phyloP scores from a whole-genome alignment of 1,140 invertebrate species.

The Muscidifurax raptorellus region DNA sequence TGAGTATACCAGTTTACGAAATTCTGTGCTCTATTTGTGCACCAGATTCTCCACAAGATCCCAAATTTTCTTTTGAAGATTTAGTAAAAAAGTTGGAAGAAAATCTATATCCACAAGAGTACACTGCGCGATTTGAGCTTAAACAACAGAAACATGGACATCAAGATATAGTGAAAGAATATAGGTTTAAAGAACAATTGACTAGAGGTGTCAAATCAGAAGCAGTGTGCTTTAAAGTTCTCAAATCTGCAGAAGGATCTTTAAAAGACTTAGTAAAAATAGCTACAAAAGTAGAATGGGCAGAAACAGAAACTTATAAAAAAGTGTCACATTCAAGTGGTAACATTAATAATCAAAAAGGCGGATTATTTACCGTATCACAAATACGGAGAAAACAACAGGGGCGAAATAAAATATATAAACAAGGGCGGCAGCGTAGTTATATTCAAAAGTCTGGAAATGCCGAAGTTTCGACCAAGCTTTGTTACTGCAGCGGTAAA shows the following conservation, averaged over 20 bases:
- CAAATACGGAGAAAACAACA: neutral
- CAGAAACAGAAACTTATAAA: neutral
- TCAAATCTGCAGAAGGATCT: neutral
- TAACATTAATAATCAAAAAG: neutral
- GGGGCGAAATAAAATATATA: neutral
- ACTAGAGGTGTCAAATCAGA: neutral
- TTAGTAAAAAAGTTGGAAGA: neutral
- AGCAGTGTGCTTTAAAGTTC: conserved; percentile 1
- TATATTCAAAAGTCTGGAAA: neutral
- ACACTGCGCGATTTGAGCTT: neutral
- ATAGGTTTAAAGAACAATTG: neutral
- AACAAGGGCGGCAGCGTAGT: neutral
- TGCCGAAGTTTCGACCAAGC: neutral
- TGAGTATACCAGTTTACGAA: conserved; percentile 4
- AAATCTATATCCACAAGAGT: neutral
- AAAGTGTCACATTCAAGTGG: neutral
- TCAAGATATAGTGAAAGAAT: neutral
- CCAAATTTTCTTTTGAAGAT: neutral
- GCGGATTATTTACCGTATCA: neutral
- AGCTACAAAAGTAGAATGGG: neutral
- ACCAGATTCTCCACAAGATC: neutral
- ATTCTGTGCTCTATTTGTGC: neutral
- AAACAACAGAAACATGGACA: neutral
- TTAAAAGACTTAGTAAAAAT: neutral
- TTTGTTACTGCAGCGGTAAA: neutral